A percentile compares a stretch with the other conserved stretches of the same genome.
Conservation (phyloP, 2,888 invertebrate genomes). For the Anoplius nigerrimus region DNA sequence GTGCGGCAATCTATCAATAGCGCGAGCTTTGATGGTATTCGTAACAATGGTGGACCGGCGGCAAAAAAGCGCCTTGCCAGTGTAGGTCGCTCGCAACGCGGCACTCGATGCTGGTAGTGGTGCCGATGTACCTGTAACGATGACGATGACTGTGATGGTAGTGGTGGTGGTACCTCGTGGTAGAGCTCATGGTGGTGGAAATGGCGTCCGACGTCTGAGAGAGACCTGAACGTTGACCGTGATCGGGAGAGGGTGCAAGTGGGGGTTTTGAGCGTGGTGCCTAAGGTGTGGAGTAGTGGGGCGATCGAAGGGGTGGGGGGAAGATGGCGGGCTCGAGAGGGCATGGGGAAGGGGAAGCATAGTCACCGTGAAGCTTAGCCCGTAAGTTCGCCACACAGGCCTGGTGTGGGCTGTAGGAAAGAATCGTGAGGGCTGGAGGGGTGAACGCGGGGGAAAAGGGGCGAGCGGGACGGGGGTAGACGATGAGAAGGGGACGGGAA, state of each 20-base stretch:
- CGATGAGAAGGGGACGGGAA: constrained; percentile 25
- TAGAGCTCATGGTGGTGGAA: neutral
- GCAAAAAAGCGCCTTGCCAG: too few species aligned
- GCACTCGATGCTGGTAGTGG: too few species aligned
- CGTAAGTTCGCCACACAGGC: neutral
- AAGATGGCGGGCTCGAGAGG: neutral
- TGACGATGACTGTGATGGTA: constrained; percentile 1
- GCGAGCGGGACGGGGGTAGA: neutral
- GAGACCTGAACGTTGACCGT: constrained; percentile 47
- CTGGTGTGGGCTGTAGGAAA: neutral
- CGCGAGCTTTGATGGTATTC: too few species aligned
- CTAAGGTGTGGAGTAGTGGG: neutral
- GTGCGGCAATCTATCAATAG: too few species aligned
- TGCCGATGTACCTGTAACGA: neutral
- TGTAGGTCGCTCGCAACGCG: too few species aligned
- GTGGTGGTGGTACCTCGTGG: constrained; percentile 25
- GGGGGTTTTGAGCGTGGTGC: constrained; percentile 14
- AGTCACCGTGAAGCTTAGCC: too few species aligned
- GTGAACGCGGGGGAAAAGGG: neutral
- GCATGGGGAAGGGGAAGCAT: neutral
- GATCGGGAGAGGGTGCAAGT: constrained; percentile 32
- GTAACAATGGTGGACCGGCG: too few species aligned
- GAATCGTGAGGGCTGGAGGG: neutral
- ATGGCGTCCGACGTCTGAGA: neutral
- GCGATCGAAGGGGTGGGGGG: constrained; percentile 3